Conservation (phyloP, 2,797 vertebrate genomes). For the Balearica regulorum region DNA sequence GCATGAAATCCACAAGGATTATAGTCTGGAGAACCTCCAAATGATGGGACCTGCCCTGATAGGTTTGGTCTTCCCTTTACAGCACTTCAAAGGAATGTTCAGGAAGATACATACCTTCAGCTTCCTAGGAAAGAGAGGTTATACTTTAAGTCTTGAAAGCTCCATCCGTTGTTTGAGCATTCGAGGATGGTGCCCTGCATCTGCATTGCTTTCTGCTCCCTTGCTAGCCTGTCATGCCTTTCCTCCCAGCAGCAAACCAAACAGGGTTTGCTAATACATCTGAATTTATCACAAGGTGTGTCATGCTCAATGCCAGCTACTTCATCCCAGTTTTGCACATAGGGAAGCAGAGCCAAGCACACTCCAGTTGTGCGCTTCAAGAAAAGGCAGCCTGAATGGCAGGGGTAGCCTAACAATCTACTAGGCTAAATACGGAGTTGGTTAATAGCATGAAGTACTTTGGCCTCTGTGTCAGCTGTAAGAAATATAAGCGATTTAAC, state of each 20-base stretch:
- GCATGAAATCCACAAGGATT: neutral
- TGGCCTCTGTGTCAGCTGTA: neutral
- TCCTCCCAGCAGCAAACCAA: neutral
- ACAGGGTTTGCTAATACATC: neutral
- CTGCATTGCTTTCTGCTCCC: neutral
- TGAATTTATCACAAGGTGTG: neutral
- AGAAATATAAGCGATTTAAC: neutral
- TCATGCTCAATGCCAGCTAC: accelerated
- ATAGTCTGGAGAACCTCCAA: neutral
- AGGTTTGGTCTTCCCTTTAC: neutral
- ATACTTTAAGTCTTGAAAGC: neutral
- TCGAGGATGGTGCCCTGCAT: neutral
- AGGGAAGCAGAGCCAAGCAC: neutral
- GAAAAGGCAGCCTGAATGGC: neutral
- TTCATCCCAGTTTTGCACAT: neutral
- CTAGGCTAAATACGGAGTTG: neutral
- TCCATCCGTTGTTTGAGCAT: neutral
- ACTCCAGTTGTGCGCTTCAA: neutral
- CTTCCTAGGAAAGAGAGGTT: neutral
- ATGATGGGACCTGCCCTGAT: neutral
- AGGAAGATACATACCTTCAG: neutral
- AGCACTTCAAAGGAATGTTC: neutral
- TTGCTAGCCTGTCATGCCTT: neutral
- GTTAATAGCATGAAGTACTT: neutral
- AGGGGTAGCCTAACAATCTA: neutral